These are phyloP conservation scores for Argyra leucocephala DNA, from an alignment of 2,888 invertebrate genomes.

Conservation along the genomic window DNA sequence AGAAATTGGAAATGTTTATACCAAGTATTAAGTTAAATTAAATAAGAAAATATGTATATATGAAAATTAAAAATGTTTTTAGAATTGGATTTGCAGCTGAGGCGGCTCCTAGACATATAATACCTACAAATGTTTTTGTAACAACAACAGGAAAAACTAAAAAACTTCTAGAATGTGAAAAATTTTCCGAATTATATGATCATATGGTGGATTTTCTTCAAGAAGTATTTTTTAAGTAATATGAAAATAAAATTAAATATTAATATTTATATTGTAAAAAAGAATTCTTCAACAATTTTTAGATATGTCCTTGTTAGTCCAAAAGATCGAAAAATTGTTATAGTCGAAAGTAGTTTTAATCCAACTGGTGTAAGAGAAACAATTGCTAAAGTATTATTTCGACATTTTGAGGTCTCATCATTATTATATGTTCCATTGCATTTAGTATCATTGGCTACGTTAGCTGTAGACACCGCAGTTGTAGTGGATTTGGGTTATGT, in stretches of 20 bases:
- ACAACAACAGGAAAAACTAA: conserved; percentile 51
- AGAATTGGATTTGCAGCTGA: conserved; percentile 92
- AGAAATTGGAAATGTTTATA: conserved; percentile 83
- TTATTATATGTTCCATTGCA: conserved; percentile 77
- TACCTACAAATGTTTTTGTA: conserved; percentile 66
- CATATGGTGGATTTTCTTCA: conserved; percentile 82
- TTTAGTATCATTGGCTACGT: conserved; percentile 69
- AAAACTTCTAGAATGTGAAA: conserved; percentile 55
- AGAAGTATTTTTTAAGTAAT: conserved; percentile 76
- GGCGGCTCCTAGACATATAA: conserved; percentile 75
- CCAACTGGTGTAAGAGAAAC: conserved; percentile 75
- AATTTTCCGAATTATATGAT: conserved; percentile 66
- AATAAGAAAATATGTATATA: background rate
- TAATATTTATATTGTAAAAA: background rate
- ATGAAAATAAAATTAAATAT: background rate
- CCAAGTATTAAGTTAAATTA: conserved; percentile 59
- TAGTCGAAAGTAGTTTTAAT: conserved; percentile 82
- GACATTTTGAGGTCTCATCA: conserved; percentile 81
- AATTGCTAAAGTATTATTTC: conserved; percentile 81
- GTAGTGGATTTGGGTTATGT: conserved; percentile 81
- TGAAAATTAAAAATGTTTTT: conserved; percentile 24
- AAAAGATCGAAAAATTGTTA: conserved; percentile 82
- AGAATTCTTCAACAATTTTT: conserved; percentile 26
- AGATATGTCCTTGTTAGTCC: conserved; percentile 85
- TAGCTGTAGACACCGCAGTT: conserved; percentile 72